Evolutionary conservation across 2,888 invertebrate species (phyloP).

Genomic region (Drosophila setosimentum): DNA sequence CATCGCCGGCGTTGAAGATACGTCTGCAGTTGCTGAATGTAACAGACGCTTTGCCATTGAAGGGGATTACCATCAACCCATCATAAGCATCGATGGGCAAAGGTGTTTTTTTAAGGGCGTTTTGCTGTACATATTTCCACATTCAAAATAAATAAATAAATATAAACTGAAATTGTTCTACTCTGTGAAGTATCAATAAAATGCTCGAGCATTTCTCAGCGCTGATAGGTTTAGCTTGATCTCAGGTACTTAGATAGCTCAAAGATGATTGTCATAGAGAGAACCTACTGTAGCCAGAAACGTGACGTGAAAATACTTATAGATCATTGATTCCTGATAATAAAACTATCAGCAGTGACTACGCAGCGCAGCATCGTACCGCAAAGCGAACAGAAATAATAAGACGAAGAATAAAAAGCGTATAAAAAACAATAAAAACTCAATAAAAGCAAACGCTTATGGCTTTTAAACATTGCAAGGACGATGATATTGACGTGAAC

Average conservation of each 20-base stretch:
- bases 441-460: conserved; percentile 77
- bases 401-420: conserved; percentile 32
- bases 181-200: conserved; percentile 1
- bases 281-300: conserved; percentile 46
- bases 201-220: not conserved
- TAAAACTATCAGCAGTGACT: conserved; percentile 71
- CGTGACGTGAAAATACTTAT: conserved; percentile 62
- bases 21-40: conserved; percentile 32
- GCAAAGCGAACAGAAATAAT: conserved; percentile 7
- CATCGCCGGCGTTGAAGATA: conserved; percentile 22
- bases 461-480: conserved; percentile 71
- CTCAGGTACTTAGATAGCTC: not conserved
- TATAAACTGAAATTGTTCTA: not conserved
- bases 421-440: conserved; percentile 79
- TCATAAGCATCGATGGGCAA: conserved; percentile 24
- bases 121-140: not conserved
- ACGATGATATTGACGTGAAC: conserved; percentile 50
- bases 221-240: not conserved
- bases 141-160: not conserved
- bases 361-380: conserved; percentile 18
- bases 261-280: not conserved
- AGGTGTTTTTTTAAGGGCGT: conserved; percentile 4
- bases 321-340: conserved; percentile 78
- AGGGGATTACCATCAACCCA: conserved; percentile 39
- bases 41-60: conserved; percentile 30